Evolutionary conservation across 2,113 vertebrate genomes (phyloP).

Genomic region (Isichthys henryi): DNA sequence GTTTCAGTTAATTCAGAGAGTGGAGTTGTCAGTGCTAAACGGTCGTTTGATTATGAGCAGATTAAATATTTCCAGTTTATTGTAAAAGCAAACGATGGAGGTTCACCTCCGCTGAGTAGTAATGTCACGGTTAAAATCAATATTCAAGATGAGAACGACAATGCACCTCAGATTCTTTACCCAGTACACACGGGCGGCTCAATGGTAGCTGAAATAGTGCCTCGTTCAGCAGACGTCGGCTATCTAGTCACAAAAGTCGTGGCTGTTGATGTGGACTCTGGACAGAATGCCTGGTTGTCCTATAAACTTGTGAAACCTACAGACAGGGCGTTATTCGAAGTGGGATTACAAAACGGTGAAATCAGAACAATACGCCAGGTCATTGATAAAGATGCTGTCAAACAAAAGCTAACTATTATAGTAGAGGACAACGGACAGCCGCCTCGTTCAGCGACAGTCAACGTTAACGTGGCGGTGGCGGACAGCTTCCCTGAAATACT

Average conservation of each 20-base stretch:
- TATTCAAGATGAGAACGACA: not conserved
- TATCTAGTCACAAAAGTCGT: not conserved
- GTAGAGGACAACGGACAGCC: not conserved
- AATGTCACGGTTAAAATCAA: not conserved
- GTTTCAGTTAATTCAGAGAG: slow-evolving; percentile 35
- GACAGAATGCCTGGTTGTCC: not conserved
- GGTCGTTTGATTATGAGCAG: slow-evolving; percentile 46
- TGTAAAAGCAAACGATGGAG: not conserved
- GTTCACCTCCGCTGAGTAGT: not conserved
- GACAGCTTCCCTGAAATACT: not conserved
- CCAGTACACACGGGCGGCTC: not conserved
- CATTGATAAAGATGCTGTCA: not conserved
- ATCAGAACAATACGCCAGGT: not conserved
- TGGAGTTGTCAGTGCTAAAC: slow-evolving; percentile 33
- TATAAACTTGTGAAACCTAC: not conserved
- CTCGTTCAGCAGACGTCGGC: not conserved
- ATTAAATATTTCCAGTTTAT: slow-evolving; percentile 10
- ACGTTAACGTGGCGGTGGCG: not conserved
- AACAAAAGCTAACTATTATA: not conserved
- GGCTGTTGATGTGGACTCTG: not conserved
- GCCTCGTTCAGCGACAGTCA: not conserved
- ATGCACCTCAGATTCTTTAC: not conserved
- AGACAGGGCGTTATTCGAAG: not conserved
- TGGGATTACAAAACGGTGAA: not conserved
- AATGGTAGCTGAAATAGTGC: not conserved